Percentiles rank a stretch among this genome's conserved stretches.
Conservation (phyloP, 2,888 invertebrate species). For the Drosophila heteroneura region DNA sequence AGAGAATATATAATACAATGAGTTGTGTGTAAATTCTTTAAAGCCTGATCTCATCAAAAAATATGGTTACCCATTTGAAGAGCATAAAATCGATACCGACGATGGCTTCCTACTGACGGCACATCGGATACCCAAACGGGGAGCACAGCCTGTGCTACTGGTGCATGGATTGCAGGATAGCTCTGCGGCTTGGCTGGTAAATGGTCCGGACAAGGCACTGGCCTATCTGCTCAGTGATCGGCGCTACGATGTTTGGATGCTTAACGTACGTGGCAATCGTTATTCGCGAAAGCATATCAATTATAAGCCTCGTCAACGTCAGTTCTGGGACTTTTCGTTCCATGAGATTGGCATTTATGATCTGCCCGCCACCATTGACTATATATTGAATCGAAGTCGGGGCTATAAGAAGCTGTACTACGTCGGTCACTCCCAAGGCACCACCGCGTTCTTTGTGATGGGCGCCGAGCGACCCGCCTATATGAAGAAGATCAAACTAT, state of each 20-base stretch:
- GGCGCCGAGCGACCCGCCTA: slow-evolving; percentile 86
- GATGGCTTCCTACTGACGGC: slow-evolving; percentile 91
- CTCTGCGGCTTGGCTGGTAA: slow-evolving; percentile 90
- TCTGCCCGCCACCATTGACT: slow-evolving; percentile 89
- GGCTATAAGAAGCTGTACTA: slow-evolving; percentile 86
- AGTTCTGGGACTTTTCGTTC: slow-evolving; percentile 89
- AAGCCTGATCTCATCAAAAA: slow-evolving; percentile 83
- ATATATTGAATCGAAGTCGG: slow-evolving; percentile 86
- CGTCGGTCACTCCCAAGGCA: slow-evolving; percentile 89
- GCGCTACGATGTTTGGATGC: slow-evolving; percentile 88
- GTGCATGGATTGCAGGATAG: slow-evolving; percentile 90
- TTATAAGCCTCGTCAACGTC: slow-evolving; percentile 85
- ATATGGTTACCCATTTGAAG: slow-evolving; percentile 88
- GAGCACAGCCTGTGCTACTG: slow-evolving; percentile 87
- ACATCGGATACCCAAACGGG: slow-evolving; percentile 88
- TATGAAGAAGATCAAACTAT: slow-evolving; percentile 86
- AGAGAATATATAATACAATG: background rate
- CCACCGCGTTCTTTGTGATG: slow-evolving; percentile 85
- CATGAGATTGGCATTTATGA: slow-evolving; percentile 90
- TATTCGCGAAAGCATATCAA: slow-evolving; percentile 86
- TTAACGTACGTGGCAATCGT: slow-evolving; percentile 88
- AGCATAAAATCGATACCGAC: slow-evolving; percentile 88
- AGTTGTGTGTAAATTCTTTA: background rate
- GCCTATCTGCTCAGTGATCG: slow-evolving; percentile 87
- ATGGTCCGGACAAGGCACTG: slow-evolving; percentile 87